These are phyloP conservation scores for Campylorhamphus procurvoides DNA, from an alignment of 2,113 vertebrate genomes.

Conservation along the genomic window DNA sequence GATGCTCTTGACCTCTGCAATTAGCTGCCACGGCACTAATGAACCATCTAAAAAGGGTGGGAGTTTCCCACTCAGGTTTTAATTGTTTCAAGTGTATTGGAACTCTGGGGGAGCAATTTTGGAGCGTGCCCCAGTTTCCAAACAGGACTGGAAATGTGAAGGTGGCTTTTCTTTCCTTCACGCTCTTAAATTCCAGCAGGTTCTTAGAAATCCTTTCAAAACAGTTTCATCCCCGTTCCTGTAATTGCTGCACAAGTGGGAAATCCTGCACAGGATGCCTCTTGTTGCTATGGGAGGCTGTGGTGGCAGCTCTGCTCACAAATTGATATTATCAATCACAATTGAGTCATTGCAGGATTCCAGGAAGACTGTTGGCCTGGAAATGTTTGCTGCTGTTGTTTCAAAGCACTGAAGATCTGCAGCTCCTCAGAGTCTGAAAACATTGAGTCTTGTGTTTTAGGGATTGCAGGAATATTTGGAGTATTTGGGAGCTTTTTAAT, in stretches of 20 bases:
- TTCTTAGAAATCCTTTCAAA: not conserved
- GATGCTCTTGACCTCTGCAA: not conserved
- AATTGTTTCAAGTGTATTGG: not conserved
- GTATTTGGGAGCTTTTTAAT: not conserved
- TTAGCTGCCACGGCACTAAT: not conserved
- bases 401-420: not conserved
- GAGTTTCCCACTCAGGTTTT: not conserved
- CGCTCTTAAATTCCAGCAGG: not conserved
- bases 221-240: not conserved
- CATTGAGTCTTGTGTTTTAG: too few relatives aligned
- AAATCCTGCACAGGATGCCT: not conserved
- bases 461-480: not conserved
- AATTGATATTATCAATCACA: not conserved
- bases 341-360: not conserved
- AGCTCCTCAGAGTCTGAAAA: not conserved
- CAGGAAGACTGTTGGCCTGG: not conserved
- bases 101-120: not conserved
- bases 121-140: accelerated
- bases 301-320: not conserved
- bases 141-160: not conserved
- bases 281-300: not conserved
- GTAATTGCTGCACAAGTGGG: not conserved
- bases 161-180: not conserved
- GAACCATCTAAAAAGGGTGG: not conserved
- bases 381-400: not conserved